Base-by-base conservation (phyloP, 2,888 invertebrate species). In the Synergus itoensis region DNA sequence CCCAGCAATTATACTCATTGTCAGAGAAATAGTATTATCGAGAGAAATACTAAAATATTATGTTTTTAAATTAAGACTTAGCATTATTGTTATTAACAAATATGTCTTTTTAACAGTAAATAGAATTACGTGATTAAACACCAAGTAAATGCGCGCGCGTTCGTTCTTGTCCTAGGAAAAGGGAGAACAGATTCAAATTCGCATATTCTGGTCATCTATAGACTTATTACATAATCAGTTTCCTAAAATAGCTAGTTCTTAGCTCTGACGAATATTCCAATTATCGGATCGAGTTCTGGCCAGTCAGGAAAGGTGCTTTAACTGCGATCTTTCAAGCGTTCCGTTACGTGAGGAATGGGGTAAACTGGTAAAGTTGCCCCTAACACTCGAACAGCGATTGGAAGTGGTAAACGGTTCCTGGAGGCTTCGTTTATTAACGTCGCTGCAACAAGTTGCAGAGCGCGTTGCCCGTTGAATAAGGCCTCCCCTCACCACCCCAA, bases 361-460 rank as follows among this genome's bases (percentile, higher is more conserved):
- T 53, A 53, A 53, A 53, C 53, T 53, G 67, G 45, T 14, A 69
- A 69, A 69, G 28, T 69, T 45, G 14, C 2, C 69, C 28, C 28
- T 48, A 69, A 69, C 69, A 45, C 69, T 69, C 48, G 16, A 69
- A 48, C 7, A 69, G 45, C 48, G 69, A 69, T 73, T 53, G 73
- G 36, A 36, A 73, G 36, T 36, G 36, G 53, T 53, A 73, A 73
- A 79, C 78, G 82, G 80, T 84, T 87, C 84, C 86, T 89, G 85
- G 87, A 87, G 86, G 87, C 88, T 89, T 89, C 89, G 89, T 90
- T 90, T 89, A 89, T 90, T 89, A 89, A 87, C 87, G 88, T 86
- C 83, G 83, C 89, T 85, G 90, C 90, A 90, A 90, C 90, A 90
- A 90, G 90, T 90, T 90, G 90, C 89, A 87, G 88, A 84, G 85